Evolutionary conservation across 2,113 vertebrate genomes (phyloP), one percentile per base, ranked within the genome.

Genomic region (Vidua chalybeata): DNA sequence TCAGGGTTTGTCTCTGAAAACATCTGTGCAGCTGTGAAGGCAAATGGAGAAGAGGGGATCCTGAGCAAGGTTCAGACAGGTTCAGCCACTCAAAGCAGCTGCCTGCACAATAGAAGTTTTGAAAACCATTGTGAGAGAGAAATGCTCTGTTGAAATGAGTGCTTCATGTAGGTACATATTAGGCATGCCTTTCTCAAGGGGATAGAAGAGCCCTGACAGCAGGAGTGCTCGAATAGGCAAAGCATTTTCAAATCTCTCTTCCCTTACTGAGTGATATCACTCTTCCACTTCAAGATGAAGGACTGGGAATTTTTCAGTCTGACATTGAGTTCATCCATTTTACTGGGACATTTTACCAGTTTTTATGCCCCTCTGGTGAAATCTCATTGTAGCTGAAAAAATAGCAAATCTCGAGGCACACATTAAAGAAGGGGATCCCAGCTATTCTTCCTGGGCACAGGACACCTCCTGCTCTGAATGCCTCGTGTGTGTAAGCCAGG

Each of bases 401-500:
- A 28, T 7, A 52, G 24, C 23, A 84, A 37, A 43, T 19, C 45
- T 68, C 11, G 4, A 68, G 64, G 37, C 35, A 90, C 35, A 31
- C 9, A 28, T n/a, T 54, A 63, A 84, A 87, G 61, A 74, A n/a
- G 23, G 0, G 18, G 79, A 87, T n/a, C 41, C 43, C 28, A 63
- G 20, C 17, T 91, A 28, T 1, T 5, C 23, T 87, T 82, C 21
- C 49, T 79, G 58, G 35, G n/a, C 73, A 31, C 0, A 1, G 19
- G 28, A 49, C 28, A 45, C 13, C 7, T 81, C 20, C 26, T 0
- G 0, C 43, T 55, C 26, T 37, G 46, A 74, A 74, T 37, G 28
- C 10, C 12, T 33, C 1, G 0, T 41, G 14, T n/a, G 7, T 30
- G 14, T 43, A 23, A 27, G 43, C 26, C 26, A 51, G 35, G 43